These are phyloP conservation scores for Ophioninae sp. DNA, from an alignment of 2,888 invertebrate genomes.

Conservation along the genomic window DNA sequence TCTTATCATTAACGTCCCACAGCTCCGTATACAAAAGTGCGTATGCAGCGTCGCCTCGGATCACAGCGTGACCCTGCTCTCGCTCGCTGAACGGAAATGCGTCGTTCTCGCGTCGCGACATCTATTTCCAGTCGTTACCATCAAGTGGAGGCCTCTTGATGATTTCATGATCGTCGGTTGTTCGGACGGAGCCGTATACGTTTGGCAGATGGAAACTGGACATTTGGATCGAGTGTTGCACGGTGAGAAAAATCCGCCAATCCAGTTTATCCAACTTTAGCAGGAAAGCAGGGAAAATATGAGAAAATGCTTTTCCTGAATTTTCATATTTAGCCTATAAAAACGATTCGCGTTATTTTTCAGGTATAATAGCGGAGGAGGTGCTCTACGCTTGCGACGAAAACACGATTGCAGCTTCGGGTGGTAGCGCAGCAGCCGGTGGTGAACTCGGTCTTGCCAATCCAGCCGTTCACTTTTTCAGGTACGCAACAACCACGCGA, in stretches of 20 bases:
- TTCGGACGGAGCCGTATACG: slow-evolving; percentile 98
- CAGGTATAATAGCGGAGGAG: slow-evolving; percentile 96
- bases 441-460: slow-evolving; percentile 91
- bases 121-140: slow-evolving; percentile 96
- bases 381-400: slow-evolving; percentile 97
- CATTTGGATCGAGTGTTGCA: slow-evolving; percentile 97
- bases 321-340: neutral
- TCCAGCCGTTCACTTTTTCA: slow-evolving; percentile 97
- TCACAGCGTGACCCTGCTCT: slow-evolving; percentile 97
- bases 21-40: slow-evolving; percentile 96
- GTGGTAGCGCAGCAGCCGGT: slow-evolving; percentile 82
- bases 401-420: slow-evolving; percentile 85
- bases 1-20: slow-evolving; percentile 69
- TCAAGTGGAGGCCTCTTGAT: slow-evolving; percentile 98
- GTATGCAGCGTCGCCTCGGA: slow-evolving; percentile 98
- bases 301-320: neutral
- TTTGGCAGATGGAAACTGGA: slow-evolving; percentile 99
- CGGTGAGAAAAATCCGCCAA: slow-evolving; percentile 81
- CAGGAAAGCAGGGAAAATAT: too few species aligned
- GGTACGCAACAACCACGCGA: slow-evolving; percentile 80
- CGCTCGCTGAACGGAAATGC: slow-evolving; percentile 95
- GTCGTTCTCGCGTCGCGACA: slow-evolving; percentile 96
- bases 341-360: slow-evolving; percentile 3
- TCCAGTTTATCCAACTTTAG: too few species aligned
- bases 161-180: slow-evolving; percentile 99